Percentiles rank a stretch among this genome's conserved stretches.
These are phyloP conservation scores for Cataglyphis livida DNA, from an alignment of 2,888 invertebrate genomes.

Conservation along the genomic window DNA sequence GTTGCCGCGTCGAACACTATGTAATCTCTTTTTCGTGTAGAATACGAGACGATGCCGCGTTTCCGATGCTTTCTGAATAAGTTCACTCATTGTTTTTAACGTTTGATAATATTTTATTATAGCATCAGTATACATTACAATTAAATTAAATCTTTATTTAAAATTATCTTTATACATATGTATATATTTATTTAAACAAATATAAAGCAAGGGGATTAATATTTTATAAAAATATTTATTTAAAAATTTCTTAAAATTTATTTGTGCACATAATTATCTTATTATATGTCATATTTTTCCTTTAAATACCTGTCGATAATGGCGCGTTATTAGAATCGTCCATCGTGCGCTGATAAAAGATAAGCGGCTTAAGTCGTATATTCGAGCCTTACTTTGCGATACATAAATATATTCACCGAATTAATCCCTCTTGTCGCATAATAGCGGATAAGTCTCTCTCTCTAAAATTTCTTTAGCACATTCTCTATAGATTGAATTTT, in stretches of 20 bases:
- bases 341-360: not conserved
- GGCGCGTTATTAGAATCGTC: conserved; percentile 7
- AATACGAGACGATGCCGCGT: conserved; percentile 38
- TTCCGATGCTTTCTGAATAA: not conserved
- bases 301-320: conserved; percentile 13
- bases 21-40: conserved; percentile 54
- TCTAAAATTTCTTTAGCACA: not conserved
- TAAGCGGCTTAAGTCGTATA: conserved; percentile 23
- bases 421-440: conserved; percentile 19
- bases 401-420: conserved; percentile 12
- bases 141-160: conserved; percentile 10
- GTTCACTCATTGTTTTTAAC: not conserved
- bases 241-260: not conserved
- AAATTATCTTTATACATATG: not conserved
- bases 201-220: not conserved
- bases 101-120: not conserved
- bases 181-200: not conserved
- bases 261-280: not conserved
- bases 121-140: too few species aligned
- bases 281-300: not conserved
- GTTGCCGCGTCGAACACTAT: conserved; percentile 44
- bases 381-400: conserved; percentile 1
- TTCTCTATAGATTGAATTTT: not conserved
- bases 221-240: conserved; percentile 1
- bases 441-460: not conserved